A percentile compares a stretch with the other conserved stretches of the same genome.
These are phyloP conservation scores for Petrocephalus sullivani DNA, from an alignment of 2,797 vertebrate species.

Conservation along the genomic window DNA sequence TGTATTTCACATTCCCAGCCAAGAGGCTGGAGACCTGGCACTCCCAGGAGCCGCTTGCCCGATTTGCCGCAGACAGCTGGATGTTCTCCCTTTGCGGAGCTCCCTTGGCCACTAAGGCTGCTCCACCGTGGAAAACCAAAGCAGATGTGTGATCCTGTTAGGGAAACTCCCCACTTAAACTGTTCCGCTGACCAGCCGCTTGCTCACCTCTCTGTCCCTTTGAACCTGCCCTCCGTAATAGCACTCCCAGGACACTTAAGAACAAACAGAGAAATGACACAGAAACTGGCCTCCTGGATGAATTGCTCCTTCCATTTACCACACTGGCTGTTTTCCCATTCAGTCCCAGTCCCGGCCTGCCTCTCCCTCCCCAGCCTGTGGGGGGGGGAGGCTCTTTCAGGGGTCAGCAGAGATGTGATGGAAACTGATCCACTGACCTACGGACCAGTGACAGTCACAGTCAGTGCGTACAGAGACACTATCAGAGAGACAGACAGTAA, in stretches of 20 bases:
- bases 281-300: neutral
- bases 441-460: constrained; percentile 40
- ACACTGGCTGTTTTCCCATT: constrained; percentile 30
- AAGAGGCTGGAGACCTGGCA: neutral
- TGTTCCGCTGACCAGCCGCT: neutral
- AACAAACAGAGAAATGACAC: neutral
- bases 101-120: neutral
- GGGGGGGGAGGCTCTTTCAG: constrained; percentile 37
- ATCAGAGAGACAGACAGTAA: neutral
- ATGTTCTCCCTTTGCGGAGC: neutral
- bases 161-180: neutral
- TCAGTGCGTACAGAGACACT: neutral
- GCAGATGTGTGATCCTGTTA: neutral
- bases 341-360: constrained; percentile 35
- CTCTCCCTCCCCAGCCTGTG: constrained; percentile 35
- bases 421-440: constrained; percentile 52
- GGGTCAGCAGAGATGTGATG: constrained; percentile 47
- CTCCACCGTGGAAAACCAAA: neutral
- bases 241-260: neutral
- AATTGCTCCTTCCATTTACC: neutral
- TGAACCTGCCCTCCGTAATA: neutral
- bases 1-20: neutral
- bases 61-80: neutral
- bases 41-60: neutral
- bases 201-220: neutral